A percentile compares a stretch with the other conserved stretches of the same genome.
Conservation (phyloP, 2,797 vertebrate species). For the Dallia pectoralis region DNA sequence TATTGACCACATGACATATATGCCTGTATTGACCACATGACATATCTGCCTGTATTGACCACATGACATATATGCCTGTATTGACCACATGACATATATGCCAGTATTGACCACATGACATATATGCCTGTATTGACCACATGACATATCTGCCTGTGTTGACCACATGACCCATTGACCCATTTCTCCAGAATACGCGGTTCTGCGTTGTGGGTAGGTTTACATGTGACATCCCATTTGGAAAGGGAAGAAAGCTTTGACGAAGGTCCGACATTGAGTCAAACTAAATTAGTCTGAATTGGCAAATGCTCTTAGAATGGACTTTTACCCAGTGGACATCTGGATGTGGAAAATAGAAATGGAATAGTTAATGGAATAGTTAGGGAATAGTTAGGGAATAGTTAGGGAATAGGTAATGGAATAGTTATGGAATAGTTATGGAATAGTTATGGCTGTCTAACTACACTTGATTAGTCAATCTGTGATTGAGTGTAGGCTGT, state of each 20-base stretch:
- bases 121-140: neutral
- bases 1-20: too few species aligned
- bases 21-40: neutral
- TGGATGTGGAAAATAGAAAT: constrained; percentile 21
- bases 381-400: too few species aligned
- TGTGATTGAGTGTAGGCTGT: neutral
- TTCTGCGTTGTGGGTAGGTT: constrained; percentile 25
- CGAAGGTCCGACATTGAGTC: constrained; percentile 36
- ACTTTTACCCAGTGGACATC: constrained; percentile 20
- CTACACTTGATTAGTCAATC: neutral
- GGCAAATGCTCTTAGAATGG: constrained; percentile 40
- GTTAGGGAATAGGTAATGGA: too few species aligned
- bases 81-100: neutral
- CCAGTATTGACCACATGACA: too few species aligned
- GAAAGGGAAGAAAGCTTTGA: constrained; percentile 15
- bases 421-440: too few species aligned
- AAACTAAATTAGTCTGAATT: constrained; percentile 45
- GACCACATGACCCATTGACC: too few species aligned
- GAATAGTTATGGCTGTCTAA: neutral
- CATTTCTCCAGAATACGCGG: neutral
- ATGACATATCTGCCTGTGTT: neutral
- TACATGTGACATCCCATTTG: constrained; percentile 18
- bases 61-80: neutral
- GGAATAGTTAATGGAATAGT: too few species aligned
- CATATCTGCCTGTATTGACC: neutral